Base-by-base conservation (phyloP, 2,113 vertebrate species). In the Pardalotus punctatus region DNA sequence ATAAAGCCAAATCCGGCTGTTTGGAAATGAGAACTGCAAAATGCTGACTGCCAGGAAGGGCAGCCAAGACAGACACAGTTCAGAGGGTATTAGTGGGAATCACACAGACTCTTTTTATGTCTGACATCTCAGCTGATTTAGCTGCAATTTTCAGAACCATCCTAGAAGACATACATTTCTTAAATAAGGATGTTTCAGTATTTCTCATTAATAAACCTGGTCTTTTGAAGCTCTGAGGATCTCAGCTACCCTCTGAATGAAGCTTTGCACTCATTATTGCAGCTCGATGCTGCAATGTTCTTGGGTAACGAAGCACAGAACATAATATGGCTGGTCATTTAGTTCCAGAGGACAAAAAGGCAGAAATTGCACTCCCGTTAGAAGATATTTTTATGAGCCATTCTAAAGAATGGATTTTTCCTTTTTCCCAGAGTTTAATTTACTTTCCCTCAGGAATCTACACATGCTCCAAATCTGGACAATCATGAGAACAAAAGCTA, bases 221-320 rank as follows among this genome's bases (percentile, higher is more conserved):
- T 70, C 56, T 81, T 66, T 58, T 73, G 84, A 84, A 84, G 51
- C 33, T 86, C 65, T 58, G 60, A 81, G 60, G n/a, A 89, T 86
- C 65, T 70, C 47, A 54, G 71, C 64, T 70, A 87, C 18, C 29
- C 54, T 66, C 81, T 84, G 65, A 94, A 94, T 11, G 65, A 66
- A 93, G 81, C 35, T 87, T 71, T 11, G 4, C 72, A 29, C 42
- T 84, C 81, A 51, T 95, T 94, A 93, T 93, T 95, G 19, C 70
- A 71, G 60, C 65, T 84, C 6, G 1, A 70, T 87, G 81, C 87
- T 71, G 84, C 69, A 81, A 74, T 84, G 92, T 94, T 91, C 92
- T 91, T 60, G 66, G 58, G 73, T 91, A 95, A 94, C 8, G 9
- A 93, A 91, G 84, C 90, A 86, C 64, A 89, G 43, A 56, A 77